Percentiles rank a stretch among this genome's conserved stretches.
Conservation (phyloP, 2,113 vertebrate species). For the Boleophthalmus pectinirostris region DNA sequence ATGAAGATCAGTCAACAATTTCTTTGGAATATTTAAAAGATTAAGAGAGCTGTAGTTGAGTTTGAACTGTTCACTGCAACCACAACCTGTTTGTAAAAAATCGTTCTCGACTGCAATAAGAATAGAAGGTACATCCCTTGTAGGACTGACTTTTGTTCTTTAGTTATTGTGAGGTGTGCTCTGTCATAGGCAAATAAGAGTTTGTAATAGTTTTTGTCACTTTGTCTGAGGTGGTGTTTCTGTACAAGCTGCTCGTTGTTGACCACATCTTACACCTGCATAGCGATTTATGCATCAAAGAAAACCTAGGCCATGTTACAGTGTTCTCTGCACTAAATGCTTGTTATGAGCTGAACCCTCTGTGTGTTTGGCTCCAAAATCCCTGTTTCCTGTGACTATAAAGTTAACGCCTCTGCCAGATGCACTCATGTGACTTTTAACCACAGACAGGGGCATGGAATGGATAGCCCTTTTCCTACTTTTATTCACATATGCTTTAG, state of each 20-base stretch:
- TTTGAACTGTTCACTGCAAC: too few species aligned
- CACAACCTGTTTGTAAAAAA: too few species aligned
- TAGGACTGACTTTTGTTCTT: background rate
- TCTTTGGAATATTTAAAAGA: too few species aligned
- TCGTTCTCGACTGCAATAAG: too few species aligned
- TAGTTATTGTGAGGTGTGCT: too few species aligned
- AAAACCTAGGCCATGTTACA: slow-evolving; percentile 16
- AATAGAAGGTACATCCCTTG: too few species aligned
- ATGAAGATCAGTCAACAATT: background rate
- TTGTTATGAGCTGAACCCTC: slow-evolving; percentile 37
- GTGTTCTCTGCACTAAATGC: slow-evolving; percentile 24
- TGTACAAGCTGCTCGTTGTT: slow-evolving; percentile 20
- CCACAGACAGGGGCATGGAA: background rate
- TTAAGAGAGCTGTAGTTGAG: too few species aligned
- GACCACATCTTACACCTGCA: slow-evolving; percentile 24
- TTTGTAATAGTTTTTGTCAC: slow-evolving; percentile 9
- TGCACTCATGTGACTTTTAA: slow-evolving; percentile 31
- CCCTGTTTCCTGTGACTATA: background rate
- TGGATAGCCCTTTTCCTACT: background rate
- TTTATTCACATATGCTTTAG: background rate
- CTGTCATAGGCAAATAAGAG: slow-evolving; percentile 6
- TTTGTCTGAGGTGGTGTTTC: slow-evolving; percentile 10
- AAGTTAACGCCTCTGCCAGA: slow-evolving; percentile 30
- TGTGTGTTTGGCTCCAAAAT: slow-evolving; percentile 2
- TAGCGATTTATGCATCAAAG: slow-evolving; percentile 5